Conservation (phyloP, 2,113 vertebrate genomes). For the Chitala chitala region DNA sequence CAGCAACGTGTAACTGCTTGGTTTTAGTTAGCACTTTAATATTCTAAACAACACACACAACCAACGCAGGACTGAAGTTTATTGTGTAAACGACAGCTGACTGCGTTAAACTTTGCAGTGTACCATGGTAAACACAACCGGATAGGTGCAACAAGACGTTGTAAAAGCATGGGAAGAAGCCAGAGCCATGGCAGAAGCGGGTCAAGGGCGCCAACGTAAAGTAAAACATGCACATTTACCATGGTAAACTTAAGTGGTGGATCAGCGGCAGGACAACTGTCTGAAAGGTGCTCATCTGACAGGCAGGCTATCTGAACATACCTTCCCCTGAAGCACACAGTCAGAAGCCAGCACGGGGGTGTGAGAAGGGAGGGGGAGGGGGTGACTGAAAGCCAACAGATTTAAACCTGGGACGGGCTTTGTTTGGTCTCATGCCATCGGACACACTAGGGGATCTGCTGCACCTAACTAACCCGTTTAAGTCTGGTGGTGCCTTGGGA, state of each 20-base stretch:
- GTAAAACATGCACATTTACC: slow-evolving; percentile 29
- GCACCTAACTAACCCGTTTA: not conserved
- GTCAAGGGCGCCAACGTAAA: slow-evolving; percentile 7
- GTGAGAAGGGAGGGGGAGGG: too few species aligned
- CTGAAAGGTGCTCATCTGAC: not conserved
- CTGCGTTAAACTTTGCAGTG: not conserved
- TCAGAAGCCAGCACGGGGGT: not conserved
- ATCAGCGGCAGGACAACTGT: not conserved
- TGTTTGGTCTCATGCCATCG: not conserved
- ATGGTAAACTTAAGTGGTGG: slow-evolving; percentile 12
- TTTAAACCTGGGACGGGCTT: not conserved
- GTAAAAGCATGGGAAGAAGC: slow-evolving; percentile 20
- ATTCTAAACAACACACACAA: not conserved
- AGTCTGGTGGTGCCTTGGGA: not conserved
- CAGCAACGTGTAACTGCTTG: not conserved
- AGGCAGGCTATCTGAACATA: not conserved
- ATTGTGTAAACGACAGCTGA: not conserved
- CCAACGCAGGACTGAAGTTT: not conserved
- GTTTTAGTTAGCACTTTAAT: not conserved
- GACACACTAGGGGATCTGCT: not conserved
- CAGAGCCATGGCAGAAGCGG: slow-evolving; percentile 7
- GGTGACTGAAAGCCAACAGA: not conserved
- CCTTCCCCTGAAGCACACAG: not conserved
- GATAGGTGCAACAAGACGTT: not conserved
- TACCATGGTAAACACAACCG: slow-evolving; percentile 26